Evolutionary conservation across 2,888 invertebrate species (phyloP), one percentile per base, ranked within the genome.

Genomic region (Lochmaea capreae): DNA sequence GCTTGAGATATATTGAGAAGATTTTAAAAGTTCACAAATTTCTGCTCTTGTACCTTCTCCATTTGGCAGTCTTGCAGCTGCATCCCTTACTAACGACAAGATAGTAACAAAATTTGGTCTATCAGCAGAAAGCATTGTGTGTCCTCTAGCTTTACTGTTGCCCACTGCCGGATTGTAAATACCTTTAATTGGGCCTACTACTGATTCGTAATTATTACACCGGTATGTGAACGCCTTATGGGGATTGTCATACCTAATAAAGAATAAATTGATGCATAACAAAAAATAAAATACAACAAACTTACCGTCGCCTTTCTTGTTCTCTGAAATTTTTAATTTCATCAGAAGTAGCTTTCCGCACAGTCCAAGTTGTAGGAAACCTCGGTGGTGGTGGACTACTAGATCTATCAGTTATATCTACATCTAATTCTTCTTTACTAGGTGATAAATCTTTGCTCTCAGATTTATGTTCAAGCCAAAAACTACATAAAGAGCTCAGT

Each of bases 21-120:
- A 90, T 83, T 91, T 91, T 68, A 98, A 88, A 76, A 98, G 88
- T 81, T 96, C 96, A 82, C 97, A 95, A 71, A 98, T 96, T 83
- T 98, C 97, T 1, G 95, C 93, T 1, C 97, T 88, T 0, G 97
- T 96, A 14, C 97, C 98, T 88, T 97, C 97, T 0, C 98, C 97
- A 86, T 97, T 97, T 0, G 98, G 98, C 79, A 98, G 89, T 22
- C 98, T 89, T 0, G 98, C 97, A 0, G 97, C 94, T 0, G 98
- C 96, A 88, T 98, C 98, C 49, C 97, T 89, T n/a, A 98, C 96
- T 59, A 98, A 88, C 6, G 97, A 95, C 43, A 96, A 88, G 81
- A 98, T 95, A 49, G 96, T 95, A 26, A 97, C 97, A 87, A 94
- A 97, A 59, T 97, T 94, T 42, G 97, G 98, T 46, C 97, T 89